Conservation (phyloP, 2,113 vertebrate genomes). For the Bos javanicus region DNA sequence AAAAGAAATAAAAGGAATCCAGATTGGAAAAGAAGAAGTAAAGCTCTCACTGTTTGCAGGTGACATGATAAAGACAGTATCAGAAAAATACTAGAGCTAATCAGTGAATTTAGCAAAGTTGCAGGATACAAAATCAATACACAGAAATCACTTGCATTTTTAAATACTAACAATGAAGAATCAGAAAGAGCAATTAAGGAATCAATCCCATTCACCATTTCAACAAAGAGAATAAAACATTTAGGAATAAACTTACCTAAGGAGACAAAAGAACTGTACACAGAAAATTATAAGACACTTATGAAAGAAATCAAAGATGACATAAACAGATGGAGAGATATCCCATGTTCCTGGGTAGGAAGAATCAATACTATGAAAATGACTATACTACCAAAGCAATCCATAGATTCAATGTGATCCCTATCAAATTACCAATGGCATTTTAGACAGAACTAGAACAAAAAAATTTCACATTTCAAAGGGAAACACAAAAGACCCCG, state of each 20-base stretch:
- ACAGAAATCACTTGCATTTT: not conserved
- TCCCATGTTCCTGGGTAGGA: not conserved
- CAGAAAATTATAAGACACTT: not conserved
- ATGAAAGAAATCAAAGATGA: not conserved
- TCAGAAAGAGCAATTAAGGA: not conserved
- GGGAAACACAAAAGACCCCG: not conserved
- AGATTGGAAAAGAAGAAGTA: not conserved
- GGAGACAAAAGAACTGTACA: not conserved
- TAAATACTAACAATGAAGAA: not conserved
- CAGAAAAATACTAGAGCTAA: not conserved
- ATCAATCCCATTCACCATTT: not conserved
- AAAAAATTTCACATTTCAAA: not conserved
- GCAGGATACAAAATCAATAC: not conserved
- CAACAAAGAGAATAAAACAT: not conserved
- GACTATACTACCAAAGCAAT: not conserved
- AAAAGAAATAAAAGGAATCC: not conserved
- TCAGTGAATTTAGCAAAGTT: not conserved
- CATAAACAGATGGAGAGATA: not conserved
- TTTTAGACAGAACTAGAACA: not conserved
- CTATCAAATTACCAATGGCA: not conserved
- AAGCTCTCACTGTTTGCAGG: not conserved
- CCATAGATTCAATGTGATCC: not conserved
- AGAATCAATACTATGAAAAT: not conserved
- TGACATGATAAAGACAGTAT: not conserved
- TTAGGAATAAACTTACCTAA: not conserved